Conservation (phyloP, 2,888 invertebrate species). For the Sesia apiformis region DNA sequence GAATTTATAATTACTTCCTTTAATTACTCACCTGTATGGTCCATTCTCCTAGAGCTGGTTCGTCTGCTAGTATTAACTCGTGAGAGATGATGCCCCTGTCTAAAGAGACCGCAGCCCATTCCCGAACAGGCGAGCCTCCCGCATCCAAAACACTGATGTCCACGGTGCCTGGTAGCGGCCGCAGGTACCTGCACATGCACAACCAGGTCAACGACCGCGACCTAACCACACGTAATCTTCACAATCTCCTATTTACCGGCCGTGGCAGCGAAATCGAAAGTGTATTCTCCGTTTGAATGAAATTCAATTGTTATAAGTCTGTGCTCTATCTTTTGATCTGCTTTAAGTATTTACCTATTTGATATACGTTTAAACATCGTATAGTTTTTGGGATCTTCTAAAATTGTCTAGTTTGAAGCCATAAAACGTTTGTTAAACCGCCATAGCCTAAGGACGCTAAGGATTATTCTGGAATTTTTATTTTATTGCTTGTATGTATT, state of each 20-base stretch:
- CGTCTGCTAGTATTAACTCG: slow-evolving; percentile 84
- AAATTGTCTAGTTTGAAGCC: too few species aligned
- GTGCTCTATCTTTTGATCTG: too few species aligned
- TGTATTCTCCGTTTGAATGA: slow-evolving; percentile 10
- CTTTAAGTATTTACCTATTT: too few species aligned
- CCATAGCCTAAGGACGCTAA: too few species aligned
- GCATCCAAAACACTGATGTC: slow-evolving; percentile 56
- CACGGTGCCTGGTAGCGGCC: slow-evolving; percentile 48
- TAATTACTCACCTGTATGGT: slow-evolving; percentile 76
- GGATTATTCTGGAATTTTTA: too few species aligned
- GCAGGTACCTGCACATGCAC: slow-evolving; percentile 41
- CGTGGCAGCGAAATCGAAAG: slow-evolving; percentile 58
- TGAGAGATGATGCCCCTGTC: slow-evolving; percentile 84
- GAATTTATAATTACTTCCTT: background rate
- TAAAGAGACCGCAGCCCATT: slow-evolving; percentile 80
- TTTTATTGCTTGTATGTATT: too few species aligned
- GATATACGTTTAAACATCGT: too few species aligned
- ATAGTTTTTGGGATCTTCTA: too few species aligned
- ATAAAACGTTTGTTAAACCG: too few species aligned
- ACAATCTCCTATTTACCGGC: slow-evolving; percentile 35
- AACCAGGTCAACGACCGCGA: slow-evolving; percentile 41
- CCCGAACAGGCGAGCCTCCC: slow-evolving; percentile 84
- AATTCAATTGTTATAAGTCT: too few species aligned
- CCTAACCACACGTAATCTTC: slow-evolving; percentile 59
- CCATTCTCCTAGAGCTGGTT: slow-evolving; percentile 92